These are phyloP conservation scores for Pholis gunnellus DNA, from an alignment of 2,113 vertebrate species.

Conservation along the genomic window DNA sequence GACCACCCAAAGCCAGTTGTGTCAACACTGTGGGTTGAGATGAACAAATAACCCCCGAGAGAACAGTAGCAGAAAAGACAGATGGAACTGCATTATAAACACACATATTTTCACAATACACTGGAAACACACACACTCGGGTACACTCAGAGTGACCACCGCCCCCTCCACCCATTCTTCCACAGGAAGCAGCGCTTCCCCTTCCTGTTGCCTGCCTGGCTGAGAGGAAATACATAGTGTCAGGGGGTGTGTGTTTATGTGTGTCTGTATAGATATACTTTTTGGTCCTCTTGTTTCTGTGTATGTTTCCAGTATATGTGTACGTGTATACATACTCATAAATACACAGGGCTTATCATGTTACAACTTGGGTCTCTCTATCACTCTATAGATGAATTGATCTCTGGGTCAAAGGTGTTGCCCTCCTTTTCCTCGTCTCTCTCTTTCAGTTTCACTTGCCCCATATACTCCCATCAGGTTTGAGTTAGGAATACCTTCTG, in stretches of 20 bases:
- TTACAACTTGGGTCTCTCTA: background rate
- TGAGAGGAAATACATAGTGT: slow-evolving; percentile 59
- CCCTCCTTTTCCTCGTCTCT: background rate
- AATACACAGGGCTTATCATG: background rate
- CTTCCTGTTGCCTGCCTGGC: slow-evolving; percentile 71
- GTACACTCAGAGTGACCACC: slow-evolving; percentile 39
- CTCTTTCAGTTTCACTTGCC: slow-evolving; percentile 1
- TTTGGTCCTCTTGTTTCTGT: slow-evolving; percentile 24
- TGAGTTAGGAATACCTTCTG: slow-evolving; percentile 39
- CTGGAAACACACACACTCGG: slow-evolving; percentile 11
- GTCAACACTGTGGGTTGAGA: slow-evolving; percentile 35
- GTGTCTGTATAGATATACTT: background rate
- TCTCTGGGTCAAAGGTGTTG: slow-evolving; percentile 25
- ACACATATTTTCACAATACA: slow-evolving; percentile 18
- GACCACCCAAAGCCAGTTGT: slow-evolving; percentile 39
- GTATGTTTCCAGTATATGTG: background rate
- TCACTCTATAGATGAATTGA: slow-evolving; percentile 1
- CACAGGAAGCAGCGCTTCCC: slow-evolving; percentile 78
- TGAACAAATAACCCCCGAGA: slow-evolving; percentile 40
- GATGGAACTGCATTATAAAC: slow-evolving; percentile 22
- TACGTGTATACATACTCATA: background rate
- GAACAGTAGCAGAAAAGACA: slow-evolving; percentile 40
- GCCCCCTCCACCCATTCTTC: slow-evolving; percentile 74
- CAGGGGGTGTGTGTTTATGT: slow-evolving; percentile 15
- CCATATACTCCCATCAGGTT: slow-evolving; percentile 31